phyloP scores from a whole-genome alignment of 2,888 invertebrate genomes.

The Caenorhabditis sp. region DNA sequence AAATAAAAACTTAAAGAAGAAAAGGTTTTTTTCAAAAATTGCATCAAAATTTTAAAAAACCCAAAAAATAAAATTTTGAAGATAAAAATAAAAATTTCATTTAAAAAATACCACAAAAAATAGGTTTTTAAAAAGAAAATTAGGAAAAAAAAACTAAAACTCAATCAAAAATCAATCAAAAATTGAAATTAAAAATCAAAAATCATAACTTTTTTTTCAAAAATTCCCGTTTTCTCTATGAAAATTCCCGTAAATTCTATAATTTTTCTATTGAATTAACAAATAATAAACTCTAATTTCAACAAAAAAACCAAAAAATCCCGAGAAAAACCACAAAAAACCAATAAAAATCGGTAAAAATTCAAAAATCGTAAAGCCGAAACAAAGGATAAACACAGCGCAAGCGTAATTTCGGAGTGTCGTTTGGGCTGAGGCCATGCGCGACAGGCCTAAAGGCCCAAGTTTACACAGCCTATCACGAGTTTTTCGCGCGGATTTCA shows the following conservation, averaged over 20 bases:
- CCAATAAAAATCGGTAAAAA: background rate
- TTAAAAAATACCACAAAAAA: too few species aligned
- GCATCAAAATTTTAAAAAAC: too few species aligned
- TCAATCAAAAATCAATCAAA: background rate
- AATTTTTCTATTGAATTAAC: background rate
- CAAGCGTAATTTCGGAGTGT: slow-evolving; percentile 44
- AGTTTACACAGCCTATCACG: slow-evolving; percentile 17
- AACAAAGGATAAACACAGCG: slow-evolving; percentile 19
- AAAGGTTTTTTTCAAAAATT: background rate
- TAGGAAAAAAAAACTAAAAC: too few species aligned
- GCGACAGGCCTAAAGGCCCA: slow-evolving; percentile 49
- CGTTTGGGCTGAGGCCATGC: slow-evolving; percentile 34
- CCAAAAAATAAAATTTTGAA: too few species aligned
- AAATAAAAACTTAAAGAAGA: too few species aligned
- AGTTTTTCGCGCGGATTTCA: background rate
- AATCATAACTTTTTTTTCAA: background rate
- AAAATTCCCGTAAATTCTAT: too few species aligned
- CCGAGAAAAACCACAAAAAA: slow-evolving; percentile 3
- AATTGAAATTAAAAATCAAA: background rate
- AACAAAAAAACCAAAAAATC: background rate
- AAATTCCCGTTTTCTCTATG: background rate
- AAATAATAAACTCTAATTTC: background rate
- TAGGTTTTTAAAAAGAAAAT: too few species aligned
- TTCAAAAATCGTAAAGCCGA: background rate
- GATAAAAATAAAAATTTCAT: too few species aligned